Evolutionary conservation across 2,113 vertebrate genomes (phyloP), one percentile per base, ranked within the genome.

Genomic region (Scolopax mira): DNA sequence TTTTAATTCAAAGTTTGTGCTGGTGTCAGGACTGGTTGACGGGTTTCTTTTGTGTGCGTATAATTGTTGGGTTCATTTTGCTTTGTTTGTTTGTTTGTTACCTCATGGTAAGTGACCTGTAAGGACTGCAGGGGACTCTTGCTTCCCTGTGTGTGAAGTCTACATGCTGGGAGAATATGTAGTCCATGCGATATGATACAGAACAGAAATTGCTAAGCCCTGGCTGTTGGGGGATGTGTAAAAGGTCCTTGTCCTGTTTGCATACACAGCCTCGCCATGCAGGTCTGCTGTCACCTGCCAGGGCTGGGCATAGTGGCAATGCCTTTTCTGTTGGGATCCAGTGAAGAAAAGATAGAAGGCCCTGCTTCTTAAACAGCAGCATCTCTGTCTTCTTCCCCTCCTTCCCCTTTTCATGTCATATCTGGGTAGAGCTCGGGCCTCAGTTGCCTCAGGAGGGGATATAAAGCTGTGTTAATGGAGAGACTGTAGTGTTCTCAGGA

Each of bases 31-130:
- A 51, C 41, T 19, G 31, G 9, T 55, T 69, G 44, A 11, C 3
- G 1, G 12, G 11, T 8, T 54, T 52, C 18, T n/a, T 39, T 18
- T 21, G 3, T 35, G 39, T 19, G 4, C 31, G 23, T 15, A 3
- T n/a, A 23, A 18, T 21, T 0, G 5, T 30, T 51, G 33, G 12
- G 18, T 5, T n/a, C 1, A 1, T 48, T 69, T 28, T 13, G 28
- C 24, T 3, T 33, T 24, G 18, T 46, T 46, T 46, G 46, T 48
- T 15, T 44, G 37, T 48, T 33, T 27, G 7, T 10, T 13, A 11
- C 42, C 42, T 78, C 9, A 6, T 21, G 24, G 25, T 13, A 75
- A 22, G 25, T 51, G 13, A n/a, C 31, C 42, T n/a, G 6, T 12
- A 25, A n/a, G 49, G 46, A 25, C 44, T 55, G 2, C 39, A 33